A percentile compares a stretch with the other conserved stretches of the same genome.
phyloP scores from a whole-genome alignment of 2,113 vertebrate species.

The Rhipidura dahli region DNA sequence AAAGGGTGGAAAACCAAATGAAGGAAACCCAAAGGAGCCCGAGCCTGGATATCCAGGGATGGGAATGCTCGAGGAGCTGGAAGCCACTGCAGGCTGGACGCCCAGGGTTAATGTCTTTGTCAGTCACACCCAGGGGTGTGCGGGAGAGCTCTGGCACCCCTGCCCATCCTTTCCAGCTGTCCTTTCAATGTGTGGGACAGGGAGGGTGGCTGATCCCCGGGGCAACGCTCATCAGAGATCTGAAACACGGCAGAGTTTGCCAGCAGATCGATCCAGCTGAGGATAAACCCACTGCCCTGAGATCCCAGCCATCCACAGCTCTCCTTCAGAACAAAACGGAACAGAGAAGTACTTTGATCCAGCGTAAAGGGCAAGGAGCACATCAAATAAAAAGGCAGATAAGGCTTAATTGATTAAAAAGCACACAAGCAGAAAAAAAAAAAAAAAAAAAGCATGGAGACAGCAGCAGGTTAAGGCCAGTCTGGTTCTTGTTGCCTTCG shows the following conservation, averaged over 20 bases:
- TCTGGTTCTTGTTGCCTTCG: fast-evolving
- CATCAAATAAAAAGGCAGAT: background rate
- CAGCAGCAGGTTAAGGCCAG: background rate
- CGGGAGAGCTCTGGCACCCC: background rate
- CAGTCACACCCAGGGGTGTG: fast-evolving
- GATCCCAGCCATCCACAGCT: fast-evolving
- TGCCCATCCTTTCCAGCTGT: background rate
- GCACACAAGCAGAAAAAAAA: no score
- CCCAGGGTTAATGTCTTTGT: no score
- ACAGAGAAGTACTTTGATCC: background rate
- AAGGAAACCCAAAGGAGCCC: background rate
- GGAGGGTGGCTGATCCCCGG: background rate
- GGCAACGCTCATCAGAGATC: background rate
- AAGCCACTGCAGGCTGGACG: background rate
- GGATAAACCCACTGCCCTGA: fast-evolving
- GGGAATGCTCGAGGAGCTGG: background rate
- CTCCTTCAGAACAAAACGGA: fast-evolving
- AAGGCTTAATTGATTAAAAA: background rate
- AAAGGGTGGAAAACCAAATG: background rate
- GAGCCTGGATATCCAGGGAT: background rate
- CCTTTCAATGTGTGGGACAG: background rate
- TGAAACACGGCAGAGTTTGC: background rate
- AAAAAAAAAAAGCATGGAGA: background rate
- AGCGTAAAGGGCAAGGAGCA: background rate
- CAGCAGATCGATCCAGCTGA: background rate